phyloP scores from a whole-genome alignment of 2,797 vertebrate genomes.

The Distichodus sexfasciatus region DNA sequence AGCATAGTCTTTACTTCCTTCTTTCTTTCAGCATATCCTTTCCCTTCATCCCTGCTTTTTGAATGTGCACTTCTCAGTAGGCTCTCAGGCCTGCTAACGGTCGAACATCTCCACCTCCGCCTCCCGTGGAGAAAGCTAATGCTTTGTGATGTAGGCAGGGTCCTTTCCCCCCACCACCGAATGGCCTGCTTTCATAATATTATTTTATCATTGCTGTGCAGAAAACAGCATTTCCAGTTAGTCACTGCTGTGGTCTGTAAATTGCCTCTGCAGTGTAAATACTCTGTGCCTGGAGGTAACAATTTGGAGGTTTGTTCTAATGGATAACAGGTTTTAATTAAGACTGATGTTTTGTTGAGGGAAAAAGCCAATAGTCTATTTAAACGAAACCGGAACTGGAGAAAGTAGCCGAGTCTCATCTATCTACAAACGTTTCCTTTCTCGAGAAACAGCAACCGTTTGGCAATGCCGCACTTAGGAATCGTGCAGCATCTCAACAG shows the following conservation, averaged over 20 bases:
- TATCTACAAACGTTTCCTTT: background rate
- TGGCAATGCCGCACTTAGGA: background rate
- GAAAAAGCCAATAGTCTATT: slow-evolving; percentile 1
- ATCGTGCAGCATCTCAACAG: background rate
- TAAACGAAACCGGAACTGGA: background rate
- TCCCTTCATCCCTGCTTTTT: background rate
- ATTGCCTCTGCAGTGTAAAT: background rate
- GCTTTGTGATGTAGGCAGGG: background rate
- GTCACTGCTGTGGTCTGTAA: background rate
- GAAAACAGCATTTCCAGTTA: background rate
- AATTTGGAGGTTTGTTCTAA: background rate
- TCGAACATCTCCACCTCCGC: background rate
- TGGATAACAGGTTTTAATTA: slow-evolving; percentile 12
- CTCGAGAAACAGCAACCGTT: background rate
- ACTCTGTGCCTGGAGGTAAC: background rate
- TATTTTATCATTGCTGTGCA: background rate
- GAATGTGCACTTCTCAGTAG: background rate
- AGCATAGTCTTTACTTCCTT: too few species aligned
- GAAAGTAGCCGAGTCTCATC: background rate
- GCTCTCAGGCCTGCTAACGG: background rate
- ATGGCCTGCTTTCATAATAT: background rate
- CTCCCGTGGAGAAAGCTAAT: background rate
- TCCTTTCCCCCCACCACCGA: background rate
- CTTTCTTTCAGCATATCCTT: background rate
- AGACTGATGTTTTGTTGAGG: slow-evolving; percentile 11